Evolutionary conservation across 1,140 invertebrate species (phyloP).

Genomic region (Drosophila pseudoananassae): DNA sequence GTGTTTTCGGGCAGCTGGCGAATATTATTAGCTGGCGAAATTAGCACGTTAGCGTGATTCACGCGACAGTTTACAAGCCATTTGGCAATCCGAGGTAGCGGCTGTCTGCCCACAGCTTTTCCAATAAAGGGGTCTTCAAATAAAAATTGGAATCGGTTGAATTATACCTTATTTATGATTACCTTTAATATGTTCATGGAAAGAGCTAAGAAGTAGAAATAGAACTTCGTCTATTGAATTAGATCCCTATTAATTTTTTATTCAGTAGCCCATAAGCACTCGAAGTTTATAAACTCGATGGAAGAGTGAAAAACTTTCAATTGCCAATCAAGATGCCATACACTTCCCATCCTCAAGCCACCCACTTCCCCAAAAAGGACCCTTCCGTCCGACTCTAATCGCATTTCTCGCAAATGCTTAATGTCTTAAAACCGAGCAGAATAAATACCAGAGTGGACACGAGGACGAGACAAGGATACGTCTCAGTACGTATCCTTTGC

Average conservation of each 20-base stretch:
- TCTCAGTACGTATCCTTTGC: background rate
- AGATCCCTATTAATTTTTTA: background rate
- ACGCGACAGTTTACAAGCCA: conserved; percentile 64
- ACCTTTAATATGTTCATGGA: background rate
- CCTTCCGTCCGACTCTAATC: conserved; percentile 25
- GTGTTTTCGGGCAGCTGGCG: conserved; percentile 35
- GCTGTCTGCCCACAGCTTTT: background rate
- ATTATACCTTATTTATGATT: conserved; percentile 24
- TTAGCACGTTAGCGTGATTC: conserved; percentile 79
- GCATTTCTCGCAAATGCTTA: conserved; percentile 48
- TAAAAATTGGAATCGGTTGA: background rate
- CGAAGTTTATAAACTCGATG: background rate
- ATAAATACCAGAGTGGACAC: conserved; percentile 35
- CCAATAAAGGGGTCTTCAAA: background rate
- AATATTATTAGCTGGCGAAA: conserved; percentile 64
- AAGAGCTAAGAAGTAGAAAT: too few relatives aligned
- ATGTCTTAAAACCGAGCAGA: conserved; percentile 49
- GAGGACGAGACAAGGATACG: conserved; percentile 10
- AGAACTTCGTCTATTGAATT: too few relatives aligned
- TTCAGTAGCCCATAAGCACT: background rate
- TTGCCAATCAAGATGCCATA: conserved; percentile 15
- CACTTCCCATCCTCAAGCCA: background rate
- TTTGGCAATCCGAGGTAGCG: conserved; percentile 4
- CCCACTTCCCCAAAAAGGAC: conserved; percentile 8
- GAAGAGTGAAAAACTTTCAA: conserved; percentile 13